Evolutionary conservation across 2,113 vertebrate species (phyloP), one percentile per base, ranked within the genome.

Genomic region (Zosterops lateralis): DNA sequence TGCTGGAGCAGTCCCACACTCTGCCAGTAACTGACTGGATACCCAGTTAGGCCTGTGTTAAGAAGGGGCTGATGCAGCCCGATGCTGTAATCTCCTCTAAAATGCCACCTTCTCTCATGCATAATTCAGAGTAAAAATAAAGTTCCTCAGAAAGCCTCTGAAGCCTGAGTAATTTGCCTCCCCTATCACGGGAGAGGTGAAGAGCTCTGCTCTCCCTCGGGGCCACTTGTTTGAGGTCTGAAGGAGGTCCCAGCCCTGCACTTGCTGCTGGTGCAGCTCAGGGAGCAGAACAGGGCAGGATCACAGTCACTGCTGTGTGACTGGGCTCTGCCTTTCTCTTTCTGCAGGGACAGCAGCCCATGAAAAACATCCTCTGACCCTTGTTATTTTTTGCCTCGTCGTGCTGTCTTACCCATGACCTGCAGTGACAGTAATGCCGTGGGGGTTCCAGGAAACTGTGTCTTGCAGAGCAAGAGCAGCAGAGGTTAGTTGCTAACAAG

Each of bases 111-210:
- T 85, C 67, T 54, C 51, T 93, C 92, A 94, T 96, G 65, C 56
- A 95, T 96, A 93, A 96, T 96, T 94, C 92, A 95, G 71, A 95
- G 64, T 95, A 94, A 94, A 96, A 95, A 96, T 95, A 95, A 94
- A 86, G 83, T 57, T 90, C 76, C 76, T 75, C 60, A 62, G 76
- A 90, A 83, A 86, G 72, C 36, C 51, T 95, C 73, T 75, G 84
- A 84, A 91, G 67, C 25, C 84, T 50, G 75, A 83, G 71, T 81
- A 67, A 67, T 86, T 89, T 81, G 36, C 45, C 53, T 89, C 26
- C 15, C 45, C 7, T 34, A 32, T 73, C 64, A 84, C 0, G 1
- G 83, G 32, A 79, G 81, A 92, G 92, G 84, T 84, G 84, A 84
- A 48, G 68, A 75, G 53, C 61, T 78, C 67, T 3, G 4, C 38